Evolutionary conservation across 35 echinoderm and acorn worm genomes (phyloP), one percentile per base, ranked within the genome.

Genomic region (Lytechinus pictus): DNA sequence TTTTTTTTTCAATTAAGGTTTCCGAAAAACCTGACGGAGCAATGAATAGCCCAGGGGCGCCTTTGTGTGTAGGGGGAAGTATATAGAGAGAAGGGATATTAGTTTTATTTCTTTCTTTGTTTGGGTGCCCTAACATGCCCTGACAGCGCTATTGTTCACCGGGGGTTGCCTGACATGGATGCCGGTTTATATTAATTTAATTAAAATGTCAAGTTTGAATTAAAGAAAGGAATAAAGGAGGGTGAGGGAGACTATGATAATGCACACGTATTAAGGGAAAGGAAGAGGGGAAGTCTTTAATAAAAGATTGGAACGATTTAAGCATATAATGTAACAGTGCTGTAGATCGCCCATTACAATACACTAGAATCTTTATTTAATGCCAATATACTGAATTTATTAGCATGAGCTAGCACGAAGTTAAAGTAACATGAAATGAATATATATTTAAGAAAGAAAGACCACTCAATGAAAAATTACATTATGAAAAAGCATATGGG

Each of bases 1-100:
- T n/a, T 79, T 16, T 16, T n/a, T 79, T 79, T 79, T 79, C 66
- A 79, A 79, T 79, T 79, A 79, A 79, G n/a, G 66, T 79, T 79
- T 7, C 8, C 6, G 66, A 79, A 44, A 16, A 19, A 24, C 4
- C 66, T 24, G 66, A 79, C 66, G 4, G 19, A 14, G 66, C 19
- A n/a, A 14, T 24, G 66, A 60, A 79, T 79, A 79, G 66, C 66
- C 66, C n/a, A 24, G 66, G 66, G 21, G 14, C 4, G 16, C 8
- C 14, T 24, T 79, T 8, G 66, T 79, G 66, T 79, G 66, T 16
- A n/a, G 66, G 66, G 66, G 16, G 66, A 79, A 79, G 33, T 44
- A 44, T 44, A 44, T 44, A 44, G 66, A 24, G 66, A 24, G 66
- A 24, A 24, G n/a, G 66, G 66, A 79, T 79, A 79, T 79, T 79